Base-by-base conservation (phyloP, 2,888 invertebrate species). In the Pemphredon lugubris region DNA sequence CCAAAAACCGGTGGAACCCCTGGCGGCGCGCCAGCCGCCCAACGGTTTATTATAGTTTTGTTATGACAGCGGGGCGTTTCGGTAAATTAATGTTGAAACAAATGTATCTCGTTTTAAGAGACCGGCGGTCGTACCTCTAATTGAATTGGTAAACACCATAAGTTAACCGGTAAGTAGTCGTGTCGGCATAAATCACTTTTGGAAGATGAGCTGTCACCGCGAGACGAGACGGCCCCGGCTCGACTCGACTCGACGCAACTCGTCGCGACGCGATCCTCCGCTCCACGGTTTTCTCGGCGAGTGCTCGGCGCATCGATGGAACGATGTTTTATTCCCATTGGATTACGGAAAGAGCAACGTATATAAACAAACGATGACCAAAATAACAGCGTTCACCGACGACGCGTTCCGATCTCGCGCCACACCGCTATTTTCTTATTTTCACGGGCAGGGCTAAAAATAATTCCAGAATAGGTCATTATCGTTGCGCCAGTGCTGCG, bases 81-180 rank as follows among this genome's bases (percentile, higher is more conserved):
- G 86, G 85, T 88, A 85, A 88, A 89, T 89, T 89, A 89, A 89
- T 88, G 88, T 83, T 81, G 87, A 88, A 88, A 87, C 89, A 86
- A 88, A 89, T 88, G 88, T 86, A 88, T 88, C 83, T 83, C 75
- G 69, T 80, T 76, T 68, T 79, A 75, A 81, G 81, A 81, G 85
- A 72, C 74, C 68, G 64, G 66, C 60, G 77, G 77, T 78, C 82
- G 79, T 83, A 79, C 81, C 83, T 86, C 87, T 89, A 89, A 89
- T 89, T 89, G 88, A 89, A 88, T 88, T 79, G 86, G 87, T 89
- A 89, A 89, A 89, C 89, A 89, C 85, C 86, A 88, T 89, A 88
- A 89, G 81, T 89, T 86, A 87, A 75, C 68, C 82, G 85, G 80
- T 86, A 86, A 87, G 76, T 87, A 87, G 84, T 84, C 83, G 73